Conservation (phyloP, 2,888 invertebrate genomes). For the Arge pagana region DNA sequence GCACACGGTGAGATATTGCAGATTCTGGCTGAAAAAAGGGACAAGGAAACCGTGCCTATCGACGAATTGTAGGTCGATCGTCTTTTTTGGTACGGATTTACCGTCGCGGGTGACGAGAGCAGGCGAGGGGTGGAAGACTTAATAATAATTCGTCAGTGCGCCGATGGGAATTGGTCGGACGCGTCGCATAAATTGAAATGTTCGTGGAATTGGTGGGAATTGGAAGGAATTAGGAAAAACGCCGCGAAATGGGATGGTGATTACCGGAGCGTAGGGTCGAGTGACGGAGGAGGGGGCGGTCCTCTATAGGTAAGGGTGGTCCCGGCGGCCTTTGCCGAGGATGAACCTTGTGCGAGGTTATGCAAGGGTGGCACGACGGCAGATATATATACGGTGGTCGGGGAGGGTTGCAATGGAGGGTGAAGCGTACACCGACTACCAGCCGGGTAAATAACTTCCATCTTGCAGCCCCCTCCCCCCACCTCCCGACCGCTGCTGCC, state of each 20-base stretch:
- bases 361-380: too few species aligned
- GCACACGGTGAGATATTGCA: too few species aligned
- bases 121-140: neutral
- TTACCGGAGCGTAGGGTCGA: slow-evolving; percentile 31
- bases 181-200: slow-evolving; percentile 49
- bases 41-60: too few species aligned
- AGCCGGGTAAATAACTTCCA: slow-evolving; percentile 23
- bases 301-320: slow-evolving; percentile 28
- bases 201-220: slow-evolving; percentile 55
- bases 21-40: too few species aligned
- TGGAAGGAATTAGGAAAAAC: slow-evolving; percentile 52
- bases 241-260: slow-evolving; percentile 44
- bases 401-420: slow-evolving; percentile 20
- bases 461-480: slow-evolving; percentile 27
- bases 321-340: slow-evolving; percentile 9
- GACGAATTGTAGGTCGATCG: too few species aligned
- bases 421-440: slow-evolving; percentile 21
- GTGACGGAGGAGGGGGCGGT: slow-evolving; percentile 18
- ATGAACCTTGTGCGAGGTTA: slow-evolving; percentile 6
- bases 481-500: neutral
- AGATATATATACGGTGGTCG: too few species aligned
- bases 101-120: too few species aligned
- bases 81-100: too few species aligned
- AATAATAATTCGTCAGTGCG: slow-evolving; percentile 7
- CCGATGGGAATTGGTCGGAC: slow-evolving; percentile 17